Evolutionary conservation across 2,113 vertebrate genomes (phyloP).

Genomic region (Speoplatyrhinus poulsoni): DNA sequence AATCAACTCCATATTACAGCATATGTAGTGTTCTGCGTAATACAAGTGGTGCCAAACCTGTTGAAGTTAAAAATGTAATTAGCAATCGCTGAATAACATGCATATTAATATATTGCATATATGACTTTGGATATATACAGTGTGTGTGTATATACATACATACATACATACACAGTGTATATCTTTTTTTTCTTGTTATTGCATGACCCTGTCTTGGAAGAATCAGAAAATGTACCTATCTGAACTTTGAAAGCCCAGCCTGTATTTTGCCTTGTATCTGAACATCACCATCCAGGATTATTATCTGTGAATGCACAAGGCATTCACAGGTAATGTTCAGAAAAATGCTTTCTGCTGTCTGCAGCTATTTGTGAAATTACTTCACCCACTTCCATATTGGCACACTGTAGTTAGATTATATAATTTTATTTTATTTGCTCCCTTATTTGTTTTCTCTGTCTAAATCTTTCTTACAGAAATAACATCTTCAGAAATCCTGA

Average conservation of each 20-base stretch:
- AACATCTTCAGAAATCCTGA: conserved; percentile 48
- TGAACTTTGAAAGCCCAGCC: no score
- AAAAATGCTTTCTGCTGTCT: background rate
- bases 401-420: no score
- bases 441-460: conserved; percentile 18
- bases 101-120: no score
- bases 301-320: background rate
- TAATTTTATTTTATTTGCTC: background rate
- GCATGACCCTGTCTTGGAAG: background rate
- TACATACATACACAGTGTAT: background rate
- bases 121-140: no score
- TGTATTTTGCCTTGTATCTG: background rate
- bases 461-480: conserved; percentile 26
- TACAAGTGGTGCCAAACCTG: no score
- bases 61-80: no score
- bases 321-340: background rate
- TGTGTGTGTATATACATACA: no score
- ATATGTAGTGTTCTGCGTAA: no score
- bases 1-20: no score
- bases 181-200: background rate
- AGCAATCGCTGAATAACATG: no score
- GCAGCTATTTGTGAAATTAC: background rate
- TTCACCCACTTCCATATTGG: background rate
- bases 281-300: no score
- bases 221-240: background rate